Conservation (phyloP, 2,797 vertebrate genomes). For the Kryptopterus vitreolus region DNA sequence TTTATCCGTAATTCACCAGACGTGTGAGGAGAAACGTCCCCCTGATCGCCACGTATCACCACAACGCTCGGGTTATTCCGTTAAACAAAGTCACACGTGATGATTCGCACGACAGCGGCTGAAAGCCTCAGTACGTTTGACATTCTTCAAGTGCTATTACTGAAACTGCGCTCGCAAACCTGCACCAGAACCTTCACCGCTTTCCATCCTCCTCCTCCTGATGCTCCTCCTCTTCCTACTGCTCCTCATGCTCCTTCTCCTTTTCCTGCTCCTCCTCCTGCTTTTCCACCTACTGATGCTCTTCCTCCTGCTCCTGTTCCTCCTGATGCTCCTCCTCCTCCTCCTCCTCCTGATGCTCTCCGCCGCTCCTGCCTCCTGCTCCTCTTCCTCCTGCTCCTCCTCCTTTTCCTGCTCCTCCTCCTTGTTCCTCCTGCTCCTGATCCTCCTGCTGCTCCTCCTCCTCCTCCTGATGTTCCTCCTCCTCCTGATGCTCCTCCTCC, state of each 20-base stretch:
- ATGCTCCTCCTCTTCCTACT: background rate
- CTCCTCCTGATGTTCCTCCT: background rate
- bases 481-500: background rate
- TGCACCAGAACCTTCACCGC: conserved; percentile 22
- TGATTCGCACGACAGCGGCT: conserved; percentile 14
- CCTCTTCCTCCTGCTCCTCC: no score
- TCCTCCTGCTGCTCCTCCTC: background rate
- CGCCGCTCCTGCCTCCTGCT: no score
- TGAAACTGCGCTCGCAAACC: conserved; percentile 42
- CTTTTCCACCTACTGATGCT: no score
- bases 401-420: background rate
- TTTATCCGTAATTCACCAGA: no score
- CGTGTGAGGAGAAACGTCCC: background rate
- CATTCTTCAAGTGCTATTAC: conserved; percentile 43
- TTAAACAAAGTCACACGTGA: background rate
- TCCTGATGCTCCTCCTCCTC: no score
- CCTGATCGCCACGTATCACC: conserved; percentile 16
- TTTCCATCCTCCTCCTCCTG: background rate
- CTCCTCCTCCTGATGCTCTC: no score
- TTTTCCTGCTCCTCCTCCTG: no score
- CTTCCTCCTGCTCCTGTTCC: no score
- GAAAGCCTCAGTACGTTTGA: conserved; percentile 20
- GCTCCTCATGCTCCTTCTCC: background rate
- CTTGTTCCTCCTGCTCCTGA: no score
- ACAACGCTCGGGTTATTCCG: conserved; percentile 21